Evolutionary conservation across 2,888 invertebrate genomes (phyloP).

Genomic region (Beris morrisii): DNA sequence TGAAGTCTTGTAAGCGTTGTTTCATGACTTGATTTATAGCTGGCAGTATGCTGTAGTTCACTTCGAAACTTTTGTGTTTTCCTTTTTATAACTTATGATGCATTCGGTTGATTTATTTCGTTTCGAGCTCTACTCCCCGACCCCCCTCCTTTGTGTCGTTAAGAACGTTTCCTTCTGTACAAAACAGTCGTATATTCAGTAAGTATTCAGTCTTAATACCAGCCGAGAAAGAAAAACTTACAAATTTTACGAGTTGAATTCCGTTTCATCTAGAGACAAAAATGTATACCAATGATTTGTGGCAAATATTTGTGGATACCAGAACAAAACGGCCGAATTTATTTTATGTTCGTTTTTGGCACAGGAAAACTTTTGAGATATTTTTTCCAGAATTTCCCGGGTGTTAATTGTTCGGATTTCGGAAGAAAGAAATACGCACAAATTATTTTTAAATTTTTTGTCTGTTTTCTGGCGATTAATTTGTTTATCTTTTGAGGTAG

Average conservation of each 20-base stretch:
- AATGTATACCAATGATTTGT: constrained; percentile 5
- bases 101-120: constrained; percentile 18
- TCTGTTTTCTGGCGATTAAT: too few species aligned
- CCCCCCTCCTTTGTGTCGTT: neutral
- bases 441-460: too few species aligned
- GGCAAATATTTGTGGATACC: constrained; percentile 19
- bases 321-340: neutral
- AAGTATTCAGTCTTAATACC: neutral
- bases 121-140: neutral
- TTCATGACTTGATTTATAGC: constrained; percentile 18
- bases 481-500: too few species aligned
- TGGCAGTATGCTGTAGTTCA: constrained; percentile 9
- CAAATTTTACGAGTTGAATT: neutral
- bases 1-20: constrained; percentile 4
- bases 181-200: neutral
- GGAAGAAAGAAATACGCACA: too few species aligned
- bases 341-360: too few species aligned
- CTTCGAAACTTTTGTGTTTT: constrained; percentile 14
- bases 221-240: neutral
- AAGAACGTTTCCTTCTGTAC: neutral
- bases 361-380: too few species aligned
- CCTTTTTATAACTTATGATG: constrained; percentile 23
- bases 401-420: too few species aligned
- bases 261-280: neutral
- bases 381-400: too few species aligned